A percentile compares a stretch with the other conserved stretches of the same genome.
These are phyloP conservation scores for Solenopsis fugax DNA, from an alignment of 1,140 invertebrate species.

Conservation along the genomic window DNA sequence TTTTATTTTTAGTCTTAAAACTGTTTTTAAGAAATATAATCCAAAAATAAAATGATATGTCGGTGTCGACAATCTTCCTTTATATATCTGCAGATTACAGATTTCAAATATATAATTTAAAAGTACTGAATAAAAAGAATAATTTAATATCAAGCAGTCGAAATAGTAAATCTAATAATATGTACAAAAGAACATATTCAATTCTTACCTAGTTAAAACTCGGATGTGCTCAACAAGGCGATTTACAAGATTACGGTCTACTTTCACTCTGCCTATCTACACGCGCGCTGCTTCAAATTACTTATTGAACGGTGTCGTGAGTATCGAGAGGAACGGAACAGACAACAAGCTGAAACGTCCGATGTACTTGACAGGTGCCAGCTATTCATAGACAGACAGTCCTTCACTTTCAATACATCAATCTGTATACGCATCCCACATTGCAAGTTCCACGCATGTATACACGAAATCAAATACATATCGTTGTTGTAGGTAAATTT, in stretches of 20 bases:
- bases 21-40: too few species aligned
- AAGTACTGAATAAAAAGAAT: neutral
- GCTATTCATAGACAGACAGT: constrained; percentile 74
- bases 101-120: neutral
- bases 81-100: neutral
- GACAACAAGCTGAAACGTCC: constrained; percentile 71
- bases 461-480: constrained; percentile 6
- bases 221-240: neutral
- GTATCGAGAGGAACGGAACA: constrained; percentile 71
- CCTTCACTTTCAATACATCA: constrained; percentile 74
- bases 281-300: constrained; percentile 68
- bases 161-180: neutral
- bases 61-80: neutral
- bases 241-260: constrained; percentile 30
- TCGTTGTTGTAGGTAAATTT: constrained; percentile 5
- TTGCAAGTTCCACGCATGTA: neutral
- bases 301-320: constrained; percentile 70
- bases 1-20: too few species aligned
- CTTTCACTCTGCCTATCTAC: constrained; percentile 46
- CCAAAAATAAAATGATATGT: too few species aligned
- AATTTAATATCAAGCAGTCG: neutral
- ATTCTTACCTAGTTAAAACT: constrained; percentile 2
- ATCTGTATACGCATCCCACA: constrained; percentile 39
- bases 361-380: constrained; percentile 74
- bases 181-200: neutral